A percentile compares a stretch with the other conserved stretches of the same genome.
Conservation (phyloP, 2,888 invertebrate species). For the Panopea generosa region DNA sequence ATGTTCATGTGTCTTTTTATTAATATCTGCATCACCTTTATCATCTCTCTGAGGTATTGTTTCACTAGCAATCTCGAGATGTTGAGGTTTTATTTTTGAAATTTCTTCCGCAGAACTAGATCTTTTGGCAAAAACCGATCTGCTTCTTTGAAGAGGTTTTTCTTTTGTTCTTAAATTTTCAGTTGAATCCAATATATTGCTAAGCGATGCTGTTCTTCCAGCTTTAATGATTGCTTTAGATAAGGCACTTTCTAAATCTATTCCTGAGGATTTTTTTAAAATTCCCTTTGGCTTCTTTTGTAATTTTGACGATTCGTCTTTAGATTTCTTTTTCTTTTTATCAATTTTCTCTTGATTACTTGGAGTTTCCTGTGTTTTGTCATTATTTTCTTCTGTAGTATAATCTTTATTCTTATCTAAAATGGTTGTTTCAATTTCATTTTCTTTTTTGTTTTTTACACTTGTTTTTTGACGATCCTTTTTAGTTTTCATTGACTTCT, state of each 20-base stretch:
- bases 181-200: conserved; percentile 18
- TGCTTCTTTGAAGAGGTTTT: neutral
- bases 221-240: neutral
- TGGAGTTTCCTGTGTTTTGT: neutral
- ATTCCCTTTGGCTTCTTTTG: conserved; percentile 11
- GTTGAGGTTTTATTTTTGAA: too few relatives aligned
- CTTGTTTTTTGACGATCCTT: neutral
- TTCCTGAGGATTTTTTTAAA: neutral
- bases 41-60: conserved; percentile 12
- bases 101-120: too few relatives aligned
- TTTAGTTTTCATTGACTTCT: conserved; percentile 11
- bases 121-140: neutral
- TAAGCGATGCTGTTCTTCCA: conserved; percentile 39
- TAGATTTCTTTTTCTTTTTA: neutral
- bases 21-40: neutral
- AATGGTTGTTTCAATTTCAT: neutral
- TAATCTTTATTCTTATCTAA: neutral
- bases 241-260: neutral
- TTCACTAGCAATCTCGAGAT: too few relatives aligned
- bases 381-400: neutral
- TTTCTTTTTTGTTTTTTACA: neutral
- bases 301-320: neutral
- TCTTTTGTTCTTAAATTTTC: neutral
- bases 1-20: conserved; percentile 5
- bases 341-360: neutral